A percentile compares a stretch with the other conserved stretches of the same genome.
These are phyloP conservation scores for Hippolais icterina DNA, from an alignment of 2,113 vertebrate species.

Conservation along the genomic window DNA sequence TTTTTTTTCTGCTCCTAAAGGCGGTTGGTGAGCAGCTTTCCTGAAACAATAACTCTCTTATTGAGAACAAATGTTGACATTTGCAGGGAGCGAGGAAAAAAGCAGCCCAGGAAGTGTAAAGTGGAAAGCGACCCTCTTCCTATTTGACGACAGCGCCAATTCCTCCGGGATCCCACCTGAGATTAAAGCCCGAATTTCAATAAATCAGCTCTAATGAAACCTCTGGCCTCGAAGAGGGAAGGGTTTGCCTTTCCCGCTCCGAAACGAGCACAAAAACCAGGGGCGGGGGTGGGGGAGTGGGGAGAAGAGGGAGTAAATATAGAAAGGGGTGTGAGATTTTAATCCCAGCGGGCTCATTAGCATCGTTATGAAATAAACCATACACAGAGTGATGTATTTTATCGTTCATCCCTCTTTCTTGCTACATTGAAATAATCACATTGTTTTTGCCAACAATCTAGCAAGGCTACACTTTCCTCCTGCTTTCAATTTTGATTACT, in stretches of 20 bases:
- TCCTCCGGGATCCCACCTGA: constrained; percentile 82
- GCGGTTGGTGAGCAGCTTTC: constrained; percentile 77
- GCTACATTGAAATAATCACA: not conserved
- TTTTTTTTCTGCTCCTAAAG: constrained; percentile 78
- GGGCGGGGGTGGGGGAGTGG: not conserved
- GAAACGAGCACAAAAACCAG: constrained; percentile 52
- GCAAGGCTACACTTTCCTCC: not conserved
- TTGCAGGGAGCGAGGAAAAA: constrained; percentile 73
- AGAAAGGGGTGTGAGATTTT: constrained; percentile 2
- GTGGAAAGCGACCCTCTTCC: constrained; percentile 74
- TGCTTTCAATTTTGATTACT: constrained; percentile 31
- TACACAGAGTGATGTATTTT: constrained; percentile 50
- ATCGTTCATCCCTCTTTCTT: not conserved
- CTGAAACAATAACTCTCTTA: constrained; percentile 89
- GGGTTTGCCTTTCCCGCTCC: constrained; percentile 24
- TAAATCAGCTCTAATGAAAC: constrained; percentile 79
- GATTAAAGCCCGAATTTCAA: constrained; percentile 83
- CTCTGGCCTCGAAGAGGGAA: constrained; percentile 49
- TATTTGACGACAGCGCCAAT: constrained; percentile 74
- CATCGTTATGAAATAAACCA: constrained; percentile 68
- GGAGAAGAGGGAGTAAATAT: constrained; percentile 55
- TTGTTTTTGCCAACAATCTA: not conserved
- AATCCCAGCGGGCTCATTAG: constrained; percentile 63
- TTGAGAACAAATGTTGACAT: constrained; percentile 91
- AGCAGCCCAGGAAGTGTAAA: constrained; percentile 63